Evolutionary conservation across 2,888 invertebrate species (phyloP), one percentile per base, ranked within the genome.

Genomic region (Aphrophora alni): DNA sequence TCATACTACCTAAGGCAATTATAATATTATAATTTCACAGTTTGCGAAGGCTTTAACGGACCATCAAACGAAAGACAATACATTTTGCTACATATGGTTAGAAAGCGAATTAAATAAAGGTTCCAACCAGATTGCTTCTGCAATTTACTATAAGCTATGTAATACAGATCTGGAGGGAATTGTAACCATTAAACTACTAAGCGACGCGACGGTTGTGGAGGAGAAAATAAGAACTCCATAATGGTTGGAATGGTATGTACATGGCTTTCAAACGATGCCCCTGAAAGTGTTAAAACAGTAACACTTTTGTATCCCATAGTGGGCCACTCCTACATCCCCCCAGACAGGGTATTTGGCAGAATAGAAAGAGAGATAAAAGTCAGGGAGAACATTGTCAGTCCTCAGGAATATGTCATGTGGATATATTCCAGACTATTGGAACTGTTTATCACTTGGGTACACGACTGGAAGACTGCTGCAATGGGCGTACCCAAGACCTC

Each of bases 11-110:
- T n/a, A n/a, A n/a, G n/a, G n/a, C n/a, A n/a, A n/a, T n/a, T n/a
- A 12, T 87, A 87, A 80, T 76, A 83, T 10, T 87, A 87, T 78
- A 88, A 88, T 82, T 86, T 87, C 38, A n/a, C n/a, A n/a, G n/a
- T n/a, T n/a, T n/a, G n/a, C n/a, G n/a, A n/a, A n/a, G n/a, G n/a
- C n/a, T n/a, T n/a, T n/a, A n/a, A n/a, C n/a, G n/a, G n/a, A n/a
- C n/a, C n/a, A n/a, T n/a, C n/a, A n/a, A n/a, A n/a, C n/a, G n/a
- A n/a, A n/a, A n/a, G n/a, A n/a, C n/a, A n/a, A n/a, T n/a, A n/a
- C n/a, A n/a, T n/a, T n/a, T n/a, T n/a, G n/a, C n/a, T n/a, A n/a
- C n/a, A n/a, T n/a, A n/a, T n/a, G n/a, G n/a, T n/a, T n/a, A n/a
- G n/a, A n/a, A n/a, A n/a, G n/a, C n/a, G n/a, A n/a, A n/a, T n/a